Base-by-base conservation (phyloP, 2,797 vertebrate genomes). In the Brotogeris chrysoptera region DNA sequence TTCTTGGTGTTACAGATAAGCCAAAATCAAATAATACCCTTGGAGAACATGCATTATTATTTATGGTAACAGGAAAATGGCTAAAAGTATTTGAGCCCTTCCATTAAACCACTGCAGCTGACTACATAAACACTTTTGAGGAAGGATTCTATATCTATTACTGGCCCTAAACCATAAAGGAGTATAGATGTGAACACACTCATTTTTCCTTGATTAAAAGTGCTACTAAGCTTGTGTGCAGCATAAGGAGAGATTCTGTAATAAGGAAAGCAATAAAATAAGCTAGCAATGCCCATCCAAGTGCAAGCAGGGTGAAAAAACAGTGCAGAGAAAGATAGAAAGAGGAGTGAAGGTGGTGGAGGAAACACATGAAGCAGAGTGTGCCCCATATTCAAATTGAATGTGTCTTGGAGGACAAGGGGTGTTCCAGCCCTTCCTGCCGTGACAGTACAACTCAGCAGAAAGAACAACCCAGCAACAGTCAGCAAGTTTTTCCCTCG, bases 401-500 rank as follows among this genome's bases (percentile, higher is more conserved):
- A 39, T 43, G 18, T 38, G 18, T 73, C 49, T 89, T 86, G 65
- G 39, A 86, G 60, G 30, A 49, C 50, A 64, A 93, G 63, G 39
- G 24, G 7, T 0, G 0, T 69, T 92, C 32, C 55, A 74, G 32
- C 72, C 53, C 80, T 52, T 76, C 34, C 39, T 72, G 18, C 10
- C 0, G 0, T 21, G 34, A 46, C 0, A 0, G 44, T 82, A 88
- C 9, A 2, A 76, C 60, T 87, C 66, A 80, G 66, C 52, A 88
- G 36, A 95, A 96, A 93, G 77, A 64, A 83, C 49, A 93, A 74
- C 47, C 41, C 11, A 93, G 36, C 73, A 83, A 86, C 6, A 73
- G 70, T 60, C 61, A 86, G 79, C 60, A 92, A 83, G 3, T 46
- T 95, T 87, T 82, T 43, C 43, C 72, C n/a, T 73, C 0, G 0